Evolutionary conservation across 1,140 invertebrate genomes (phyloP).

Genomic region (Mylabris phalerata): DNA sequence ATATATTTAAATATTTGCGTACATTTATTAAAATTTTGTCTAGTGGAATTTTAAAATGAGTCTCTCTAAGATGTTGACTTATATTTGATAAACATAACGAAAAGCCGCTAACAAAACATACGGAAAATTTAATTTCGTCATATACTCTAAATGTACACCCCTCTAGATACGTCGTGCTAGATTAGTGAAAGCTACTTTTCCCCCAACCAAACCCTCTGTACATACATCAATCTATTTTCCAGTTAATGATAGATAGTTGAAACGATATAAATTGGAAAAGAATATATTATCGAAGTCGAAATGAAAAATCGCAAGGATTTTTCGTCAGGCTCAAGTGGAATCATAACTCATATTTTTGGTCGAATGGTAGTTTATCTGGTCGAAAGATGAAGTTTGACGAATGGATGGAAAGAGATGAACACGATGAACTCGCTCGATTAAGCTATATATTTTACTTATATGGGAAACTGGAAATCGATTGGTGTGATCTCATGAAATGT

Average conservation of each 20-base stretch:
- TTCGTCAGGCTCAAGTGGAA: slow-evolving; percentile 19
- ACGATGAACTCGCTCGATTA: slow-evolving; percentile 25
- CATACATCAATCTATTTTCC: slow-evolving; percentile 12
- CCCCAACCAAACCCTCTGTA: too few species aligned
- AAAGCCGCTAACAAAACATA: too few species aligned
- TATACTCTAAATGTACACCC: too few species aligned
- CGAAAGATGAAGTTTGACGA: slow-evolving; percentile 28
- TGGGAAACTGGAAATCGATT: slow-evolving; percentile 18
- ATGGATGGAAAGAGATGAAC: slow-evolving; percentile 26
- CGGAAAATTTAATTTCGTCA: too few species aligned
- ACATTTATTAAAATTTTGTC: too few species aligned
- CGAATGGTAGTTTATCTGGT: slow-evolving; percentile 25
- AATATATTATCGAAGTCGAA: slow-evolving; percentile 26
- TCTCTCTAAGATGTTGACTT: too few species aligned
- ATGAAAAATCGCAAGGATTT: slow-evolving; percentile 30
- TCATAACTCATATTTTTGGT: slow-evolving; percentile 31
- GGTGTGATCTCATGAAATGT: slow-evolving; percentile 19
- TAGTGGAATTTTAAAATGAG: too few species aligned
- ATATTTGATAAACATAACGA: too few species aligned
- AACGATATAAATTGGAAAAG: slow-evolving; percentile 29
- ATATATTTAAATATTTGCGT: too few species aligned
- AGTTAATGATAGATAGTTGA: slow-evolving; percentile 12
- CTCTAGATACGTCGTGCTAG: too few species aligned
- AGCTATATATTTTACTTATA: slow-evolving; percentile 27
- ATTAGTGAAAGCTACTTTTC: too few species aligned